Conservation (phyloP, 2,888 invertebrate genomes). For the Mimachlamys varia region DNA sequence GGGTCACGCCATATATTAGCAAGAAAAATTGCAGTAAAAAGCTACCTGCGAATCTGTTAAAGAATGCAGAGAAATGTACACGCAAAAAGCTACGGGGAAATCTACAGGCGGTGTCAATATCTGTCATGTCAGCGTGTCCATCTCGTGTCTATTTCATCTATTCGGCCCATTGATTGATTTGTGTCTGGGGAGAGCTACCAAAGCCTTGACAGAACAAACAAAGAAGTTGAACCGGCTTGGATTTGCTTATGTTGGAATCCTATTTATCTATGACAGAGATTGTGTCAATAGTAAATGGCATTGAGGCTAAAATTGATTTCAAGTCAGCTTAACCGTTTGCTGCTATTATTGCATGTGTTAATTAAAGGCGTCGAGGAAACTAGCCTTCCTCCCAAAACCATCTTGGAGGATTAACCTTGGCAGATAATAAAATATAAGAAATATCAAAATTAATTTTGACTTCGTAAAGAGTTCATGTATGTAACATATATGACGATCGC, state of each 20-base stretch:
- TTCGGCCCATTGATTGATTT: conserved; percentile 2
- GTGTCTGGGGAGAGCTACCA: neutral
- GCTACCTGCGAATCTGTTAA: neutral
- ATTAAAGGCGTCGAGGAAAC: neutral
- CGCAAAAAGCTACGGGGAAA: neutral
- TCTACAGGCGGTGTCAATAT: conserved; percentile 10
- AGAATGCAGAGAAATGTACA: neutral
- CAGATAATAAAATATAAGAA: no score
- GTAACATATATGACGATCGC: no score
- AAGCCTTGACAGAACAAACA: neutral
- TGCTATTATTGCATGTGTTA: neutral
- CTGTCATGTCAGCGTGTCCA: neutral
- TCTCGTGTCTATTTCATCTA: neutral
- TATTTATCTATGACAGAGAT: neutral
- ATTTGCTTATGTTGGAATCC: neutral
- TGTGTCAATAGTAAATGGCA: neutral
- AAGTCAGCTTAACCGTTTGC: neutral
- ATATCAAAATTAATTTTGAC: no score
- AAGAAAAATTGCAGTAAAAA: neutral
- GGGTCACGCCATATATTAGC: conserved; percentile 20
- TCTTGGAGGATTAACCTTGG: no score
- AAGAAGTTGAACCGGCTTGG: neutral
- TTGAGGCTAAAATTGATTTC: neutral
- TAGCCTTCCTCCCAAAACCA: no score
- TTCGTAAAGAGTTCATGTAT: no score